Evolutionary conservation across 1,140 invertebrate species (phyloP), one percentile per base, ranked within the genome.

Genomic region (Hermetia illucens): DNA sequence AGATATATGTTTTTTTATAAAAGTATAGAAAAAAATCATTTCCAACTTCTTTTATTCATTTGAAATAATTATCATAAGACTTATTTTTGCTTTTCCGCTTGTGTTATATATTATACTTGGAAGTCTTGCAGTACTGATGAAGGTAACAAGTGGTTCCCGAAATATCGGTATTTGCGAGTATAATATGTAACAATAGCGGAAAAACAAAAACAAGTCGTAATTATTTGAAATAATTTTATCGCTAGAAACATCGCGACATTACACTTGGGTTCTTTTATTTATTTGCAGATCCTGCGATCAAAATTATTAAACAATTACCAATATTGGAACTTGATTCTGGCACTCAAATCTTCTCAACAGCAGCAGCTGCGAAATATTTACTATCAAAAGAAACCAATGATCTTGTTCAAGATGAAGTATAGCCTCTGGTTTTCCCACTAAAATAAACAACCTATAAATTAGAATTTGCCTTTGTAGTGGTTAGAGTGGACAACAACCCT

Each of bases 401-500:
- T 5, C 16, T 20, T 12, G 17, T 24, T 15, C 24, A 53, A 15
- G 52, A 58, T 38, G 55, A 58, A 50, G 55, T 58, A 43, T n/a
- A 20, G 44, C 43, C 1, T 39, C 4, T 15, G 20, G 15, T 17
- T 38, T 21, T 6, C 15, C 15, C 3, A n/a, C n/a, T n/a, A n/a
- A 34, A 20, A 37, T 38, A 27, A 18, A 36, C 25, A 24, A 29
- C 10, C 34, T 40, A 1, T n/a, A 27, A n/a, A n/a, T n/a, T n/a
- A n/a, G n/a, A n/a, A n/a, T n/a, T n/a, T n/a, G n/a, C n/a, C n/a
- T n/a, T 68, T 74, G 38, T 68, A 75, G 55, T 79, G 79, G 72
- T 56, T 81, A 34, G 82, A 87, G 59, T 85, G 81, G 79, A 80
- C 85, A 42, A 63, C 72, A 29, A 70, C 71, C 9, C 62, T 73